phyloP scores from a whole-genome alignment of 2,888 invertebrate genomes.

The Andrena dorsata region DNA sequence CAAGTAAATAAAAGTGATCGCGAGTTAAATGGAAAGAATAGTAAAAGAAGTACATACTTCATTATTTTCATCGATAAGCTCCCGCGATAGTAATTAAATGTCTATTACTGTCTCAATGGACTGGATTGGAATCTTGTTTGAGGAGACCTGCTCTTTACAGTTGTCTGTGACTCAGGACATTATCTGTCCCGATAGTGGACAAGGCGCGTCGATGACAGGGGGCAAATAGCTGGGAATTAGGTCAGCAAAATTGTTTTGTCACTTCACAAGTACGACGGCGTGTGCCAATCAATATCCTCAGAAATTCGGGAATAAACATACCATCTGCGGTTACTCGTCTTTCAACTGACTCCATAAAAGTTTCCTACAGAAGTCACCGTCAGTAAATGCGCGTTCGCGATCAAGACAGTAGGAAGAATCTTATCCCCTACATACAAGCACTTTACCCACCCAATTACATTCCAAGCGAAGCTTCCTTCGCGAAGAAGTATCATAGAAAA shows the following conservation, averaged over 20 bases:
- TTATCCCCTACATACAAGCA: not conserved
- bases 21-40: not conserved
- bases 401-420: not conserved
- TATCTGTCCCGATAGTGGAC: slow-evolving; percentile 74
- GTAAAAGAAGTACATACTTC: too few species aligned
- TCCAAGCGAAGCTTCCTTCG: not conserved
- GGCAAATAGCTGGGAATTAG: slow-evolving; percentile 53
- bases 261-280: slow-evolving; percentile 15
- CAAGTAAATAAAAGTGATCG: not conserved
- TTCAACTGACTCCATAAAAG: too few species aligned
- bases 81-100: not conserved
- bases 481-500: not conserved
- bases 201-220: slow-evolving; percentile 54
- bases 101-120: slow-evolving; percentile 3
- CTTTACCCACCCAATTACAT: not conserved
- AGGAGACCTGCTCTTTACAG: slow-evolving; percentile 23
- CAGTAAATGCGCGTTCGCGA: too few species aligned
- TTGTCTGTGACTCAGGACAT: slow-evolving; percentile 79
- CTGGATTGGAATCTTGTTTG: slow-evolving; percentile 31
- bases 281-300: slow-evolving; percentile 10
- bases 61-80: not conserved
- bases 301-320: not conserved
- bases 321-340: too few species aligned
- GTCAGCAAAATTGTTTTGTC: slow-evolving; percentile 62
- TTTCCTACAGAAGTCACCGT: too few species aligned